Percentiles rank a stretch among this genome's conserved stretches.
These are phyloP conservation scores for Drosophila gaucha DNA, from an alignment of 2,888 invertebrate genomes.

Conservation along the genomic window DNA sequence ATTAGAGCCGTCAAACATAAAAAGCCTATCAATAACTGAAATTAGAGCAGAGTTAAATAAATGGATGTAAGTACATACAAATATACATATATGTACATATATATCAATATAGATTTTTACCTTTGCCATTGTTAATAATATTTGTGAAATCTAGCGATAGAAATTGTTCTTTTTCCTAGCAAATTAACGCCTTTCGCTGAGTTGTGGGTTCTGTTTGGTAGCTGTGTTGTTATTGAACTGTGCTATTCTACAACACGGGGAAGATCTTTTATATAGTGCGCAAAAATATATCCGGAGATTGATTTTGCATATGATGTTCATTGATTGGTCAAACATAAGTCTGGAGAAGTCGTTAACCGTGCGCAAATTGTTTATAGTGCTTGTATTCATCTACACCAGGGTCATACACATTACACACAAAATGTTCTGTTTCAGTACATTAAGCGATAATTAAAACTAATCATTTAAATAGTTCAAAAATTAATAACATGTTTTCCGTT, in stretches of 20 bases:
- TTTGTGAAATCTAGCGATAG: slow-evolving; percentile 57
- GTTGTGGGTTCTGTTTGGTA: slow-evolving; percentile 37
- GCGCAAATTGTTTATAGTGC: slow-evolving; percentile 20
- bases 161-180: slow-evolving; percentile 11
- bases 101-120: slow-evolving; percentile 34
- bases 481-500: slow-evolving; percentile 24
- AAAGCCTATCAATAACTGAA: slow-evolving; percentile 50
- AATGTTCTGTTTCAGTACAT: slow-evolving; percentile 24
- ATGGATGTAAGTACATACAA: neutral
- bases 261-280: slow-evolving; percentile 69
- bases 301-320: slow-evolving; percentile 71
- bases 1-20: slow-evolving; percentile 32
- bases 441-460: slow-evolving; percentile 31
- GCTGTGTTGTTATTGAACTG: slow-evolving; percentile 56
- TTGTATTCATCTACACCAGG: slow-evolving; percentile 22
- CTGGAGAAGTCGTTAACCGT: slow-evolving; percentile 68
- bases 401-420: slow-evolving; percentile 33
- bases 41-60: slow-evolving; percentile 28
- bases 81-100: neutral
- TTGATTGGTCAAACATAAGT: slow-evolving; percentile 67
- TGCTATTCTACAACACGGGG: slow-evolving; percentile 25
- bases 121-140: slow-evolving; percentile 60
- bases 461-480: slow-evolving; percentile 10
- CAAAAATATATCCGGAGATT: slow-evolving; percentile 50
- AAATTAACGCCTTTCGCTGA: slow-evolving; percentile 68